phyloP scores from a whole-genome alignment of 2,888 invertebrate species.

The Beris chalybata region DNA sequence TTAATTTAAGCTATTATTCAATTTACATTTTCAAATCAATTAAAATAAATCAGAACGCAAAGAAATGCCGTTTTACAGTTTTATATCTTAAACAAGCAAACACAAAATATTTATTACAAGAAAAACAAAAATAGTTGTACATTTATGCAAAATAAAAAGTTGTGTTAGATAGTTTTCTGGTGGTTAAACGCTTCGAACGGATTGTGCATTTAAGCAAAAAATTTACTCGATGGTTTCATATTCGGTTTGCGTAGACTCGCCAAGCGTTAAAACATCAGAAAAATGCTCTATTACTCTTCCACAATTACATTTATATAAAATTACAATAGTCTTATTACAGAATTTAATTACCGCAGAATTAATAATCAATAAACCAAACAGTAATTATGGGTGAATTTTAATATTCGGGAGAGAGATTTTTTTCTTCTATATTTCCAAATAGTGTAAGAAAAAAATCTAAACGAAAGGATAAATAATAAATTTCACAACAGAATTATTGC shows the following conservation, averaged over 20 bases:
- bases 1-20: neutral
- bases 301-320: constrained; percentile 21
- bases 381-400: constrained; percentile 33
- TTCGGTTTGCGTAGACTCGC: neutral
- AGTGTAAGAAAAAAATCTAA: neutral
- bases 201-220: too few relatives aligned
- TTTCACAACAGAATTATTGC: constrained; percentile 35
- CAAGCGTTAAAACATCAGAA: constrained; percentile 5
- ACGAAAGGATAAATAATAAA: constrained; percentile 21
- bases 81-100: constrained; percentile 28
- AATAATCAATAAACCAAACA: constrained; percentile 35
- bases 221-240: too few relatives aligned
- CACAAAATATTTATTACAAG: constrained; percentile 33
- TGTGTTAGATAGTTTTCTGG: neutral
- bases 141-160: neutral
- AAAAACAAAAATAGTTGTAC: constrained; percentile 13
- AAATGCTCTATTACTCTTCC: constrained; percentile 8
- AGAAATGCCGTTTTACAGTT: constrained; percentile 35
- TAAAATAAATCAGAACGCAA: neutral
- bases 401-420: constrained; percentile 6
- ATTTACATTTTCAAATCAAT: neutral
- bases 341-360: constrained; percentile 22
- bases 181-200: too few relatives aligned
- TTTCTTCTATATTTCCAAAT: neutral
- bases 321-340: constrained; percentile 28